Percentiles rank a stretch among this genome's conserved stretches.
phyloP scores from a whole-genome alignment of 2,797 vertebrate species.

The Halcyon chelicuti region DNA sequence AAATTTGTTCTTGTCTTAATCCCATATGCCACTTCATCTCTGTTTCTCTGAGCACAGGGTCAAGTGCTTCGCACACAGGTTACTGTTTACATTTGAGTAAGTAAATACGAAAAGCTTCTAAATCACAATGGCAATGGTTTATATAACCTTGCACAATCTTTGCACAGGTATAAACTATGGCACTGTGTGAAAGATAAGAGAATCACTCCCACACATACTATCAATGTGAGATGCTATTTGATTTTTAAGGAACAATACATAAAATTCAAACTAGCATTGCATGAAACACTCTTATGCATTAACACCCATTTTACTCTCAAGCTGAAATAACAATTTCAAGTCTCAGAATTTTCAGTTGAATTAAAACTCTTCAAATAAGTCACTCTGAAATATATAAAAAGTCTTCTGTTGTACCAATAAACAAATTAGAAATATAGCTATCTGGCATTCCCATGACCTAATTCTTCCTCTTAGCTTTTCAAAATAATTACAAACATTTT shows the following conservation, averaged over 20 bases:
- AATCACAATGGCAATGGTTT: not conserved
- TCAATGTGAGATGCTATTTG: not conserved
- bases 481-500: not conserved
- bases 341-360: not conserved
- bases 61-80: slow-evolving; percentile 11
- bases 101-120: slow-evolving; percentile 33
- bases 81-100: slow-evolving; percentile 47
- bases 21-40: slow-evolving; percentile 1
- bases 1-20: slow-evolving; percentile 48
- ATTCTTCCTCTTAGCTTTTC: not conserved
- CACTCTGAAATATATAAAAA: not conserved
- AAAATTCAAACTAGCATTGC: not conserved
- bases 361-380: not conserved
- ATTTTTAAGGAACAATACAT: not conserved
- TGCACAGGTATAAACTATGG: not conserved
- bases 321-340: not conserved
- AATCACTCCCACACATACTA: not conserved
- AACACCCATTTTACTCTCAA: not conserved
- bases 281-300: not conserved
- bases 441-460: not conserved
- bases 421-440: not conserved
- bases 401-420: not conserved
- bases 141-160: not conserved
- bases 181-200: not conserved
- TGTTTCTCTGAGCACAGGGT: not conserved